Evolutionary conservation across 2,797 vertebrate genomes (phyloP).

Genomic region (Harpagifer antarcticus): DNA sequence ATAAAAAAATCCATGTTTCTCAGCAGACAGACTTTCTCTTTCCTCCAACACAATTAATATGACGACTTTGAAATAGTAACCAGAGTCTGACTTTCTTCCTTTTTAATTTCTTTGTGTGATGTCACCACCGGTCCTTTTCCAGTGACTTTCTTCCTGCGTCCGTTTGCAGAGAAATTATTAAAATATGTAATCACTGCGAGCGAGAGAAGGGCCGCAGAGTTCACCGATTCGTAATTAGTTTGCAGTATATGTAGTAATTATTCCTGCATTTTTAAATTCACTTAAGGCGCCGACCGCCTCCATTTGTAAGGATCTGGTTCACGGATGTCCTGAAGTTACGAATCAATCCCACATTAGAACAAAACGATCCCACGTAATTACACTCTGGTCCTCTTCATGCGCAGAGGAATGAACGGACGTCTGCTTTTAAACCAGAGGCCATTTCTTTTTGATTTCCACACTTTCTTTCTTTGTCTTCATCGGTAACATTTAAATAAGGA

Average conservation of each 20-base stretch:
- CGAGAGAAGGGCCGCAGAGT: conserved; percentile 74
- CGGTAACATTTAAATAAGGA: neutral
- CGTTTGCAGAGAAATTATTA: conserved; percentile 52
- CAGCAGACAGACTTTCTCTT: conserved; percentile 63
- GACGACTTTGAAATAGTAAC: conserved; percentile 83
- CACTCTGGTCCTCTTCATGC: conserved; percentile 26
- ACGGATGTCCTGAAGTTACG: conserved; percentile 81
- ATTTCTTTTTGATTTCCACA: conserved; percentile 51
- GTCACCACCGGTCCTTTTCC: conserved; percentile 60
- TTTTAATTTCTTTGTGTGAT: conserved; percentile 50
- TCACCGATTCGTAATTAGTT: conserved; percentile 84
- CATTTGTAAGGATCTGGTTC: conserved; percentile 78
- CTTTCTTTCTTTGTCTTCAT: conserved; percentile 51
- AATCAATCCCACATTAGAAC: conserved; percentile 75
- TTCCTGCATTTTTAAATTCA: conserved; percentile 85
- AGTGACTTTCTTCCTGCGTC: conserved; percentile 43
- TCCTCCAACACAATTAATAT: conserved; percentile 75
- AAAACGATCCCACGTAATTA: conserved; percentile 71
- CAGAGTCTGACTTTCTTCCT: conserved; percentile 70
- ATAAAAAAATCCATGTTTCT: conserved; percentile 83
- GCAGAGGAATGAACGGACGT: conserved; percentile 49
- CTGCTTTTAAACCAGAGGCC: conserved; percentile 51
- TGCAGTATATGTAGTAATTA: conserved; percentile 82
- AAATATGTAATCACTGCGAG: conserved; percentile 80
- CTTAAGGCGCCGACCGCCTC: conserved; percentile 73